Evolutionary conservation across 2,113 vertebrate species (phyloP).

Genomic region (Guaruba guarouba): DNA sequence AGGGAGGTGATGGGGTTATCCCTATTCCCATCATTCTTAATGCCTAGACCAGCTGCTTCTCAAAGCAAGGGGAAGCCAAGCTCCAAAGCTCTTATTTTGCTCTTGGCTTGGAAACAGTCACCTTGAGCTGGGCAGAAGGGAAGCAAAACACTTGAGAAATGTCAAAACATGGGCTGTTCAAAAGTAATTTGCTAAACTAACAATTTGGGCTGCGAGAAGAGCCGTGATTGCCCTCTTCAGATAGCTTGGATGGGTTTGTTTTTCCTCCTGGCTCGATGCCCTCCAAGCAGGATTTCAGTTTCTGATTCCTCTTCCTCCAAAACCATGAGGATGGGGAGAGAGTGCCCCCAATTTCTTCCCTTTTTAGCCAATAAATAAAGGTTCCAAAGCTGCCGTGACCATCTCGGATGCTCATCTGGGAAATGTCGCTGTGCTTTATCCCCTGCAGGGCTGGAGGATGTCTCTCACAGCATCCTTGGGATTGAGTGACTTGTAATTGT

Average conservation of each 20-base stretch:
- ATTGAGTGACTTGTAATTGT: neutral
- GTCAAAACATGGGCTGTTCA: conserved; percentile 2
- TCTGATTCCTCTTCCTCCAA: neutral
- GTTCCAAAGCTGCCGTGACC: fast-evolving
- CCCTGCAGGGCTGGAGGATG: fast-evolving
- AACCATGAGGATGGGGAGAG: fast-evolving
- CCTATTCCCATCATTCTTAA: fast-evolving
- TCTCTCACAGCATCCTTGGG: neutral
- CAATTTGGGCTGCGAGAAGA: conserved; percentile 28
- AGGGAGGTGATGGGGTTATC: neutral
- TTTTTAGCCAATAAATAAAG: neutral
- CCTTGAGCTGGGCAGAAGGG: neutral
- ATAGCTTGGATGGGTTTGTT: conserved; percentile 31
- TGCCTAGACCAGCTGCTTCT: neutral
- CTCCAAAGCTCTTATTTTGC: neutral
- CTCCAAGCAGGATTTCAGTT: neutral
- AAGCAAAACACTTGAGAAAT: conserved; percentile 28
- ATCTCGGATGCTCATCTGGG: fast-evolving
- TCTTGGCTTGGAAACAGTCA: neutral
- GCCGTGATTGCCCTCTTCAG: conserved; percentile 28
- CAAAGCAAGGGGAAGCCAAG: neutral
- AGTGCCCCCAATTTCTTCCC: neutral
- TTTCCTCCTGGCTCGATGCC: neutral
- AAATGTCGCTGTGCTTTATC: neutral
- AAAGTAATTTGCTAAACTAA: conserved; percentile 33